These are phyloP conservation scores for Cryptocephalus moraei DNA, from an alignment of 2,888 invertebrate genomes.

Conservation along the genomic window DNA sequence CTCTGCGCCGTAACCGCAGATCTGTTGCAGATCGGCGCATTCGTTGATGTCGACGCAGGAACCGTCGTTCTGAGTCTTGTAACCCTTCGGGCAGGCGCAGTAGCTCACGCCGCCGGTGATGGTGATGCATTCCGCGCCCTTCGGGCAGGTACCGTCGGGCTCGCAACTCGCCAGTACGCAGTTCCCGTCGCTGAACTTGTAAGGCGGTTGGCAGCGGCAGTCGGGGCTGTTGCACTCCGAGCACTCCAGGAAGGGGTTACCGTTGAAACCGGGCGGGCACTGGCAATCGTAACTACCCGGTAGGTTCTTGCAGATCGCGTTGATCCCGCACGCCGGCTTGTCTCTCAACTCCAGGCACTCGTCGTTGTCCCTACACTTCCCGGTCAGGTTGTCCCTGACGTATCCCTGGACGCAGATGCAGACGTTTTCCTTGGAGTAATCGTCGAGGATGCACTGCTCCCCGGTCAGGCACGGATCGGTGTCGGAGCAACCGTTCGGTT, in stretches of 20 bases:
- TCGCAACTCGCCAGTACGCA: constrained; percentile 80
- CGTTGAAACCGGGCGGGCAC: constrained; percentile 78
- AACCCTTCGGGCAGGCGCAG: constrained; percentile 87
- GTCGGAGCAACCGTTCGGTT: constrained; percentile 60
- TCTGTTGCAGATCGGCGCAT: constrained; percentile 62
- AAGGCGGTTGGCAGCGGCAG: constrained; percentile 81
- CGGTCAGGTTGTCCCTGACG: constrained; percentile 60
- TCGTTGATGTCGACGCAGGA: constrained; percentile 81
- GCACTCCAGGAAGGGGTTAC: constrained; percentile 81
- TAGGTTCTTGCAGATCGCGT: constrained; percentile 84
- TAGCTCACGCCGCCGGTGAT: constrained; percentile 86
- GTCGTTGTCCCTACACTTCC: constrained; percentile 74
- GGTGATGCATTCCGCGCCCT: constrained; percentile 81
- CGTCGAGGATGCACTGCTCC: constrained; percentile 76
- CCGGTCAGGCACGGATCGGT: constrained; percentile 70
- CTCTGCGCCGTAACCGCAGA: constrained; percentile 80
- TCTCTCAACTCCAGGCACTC: constrained; percentile 69
- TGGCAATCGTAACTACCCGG: constrained; percentile 91
- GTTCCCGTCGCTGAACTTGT: constrained; percentile 71
- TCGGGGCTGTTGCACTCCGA: constrained; percentile 67
- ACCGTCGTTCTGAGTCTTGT: constrained; percentile 63
- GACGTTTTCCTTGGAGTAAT: constrained; percentile 63
- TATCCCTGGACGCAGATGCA: constrained; percentile 86
- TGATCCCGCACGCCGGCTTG: constrained; percentile 75
- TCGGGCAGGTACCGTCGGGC: constrained; percentile 68